Percentiles rank a stretch among this genome's conserved stretches.
These are phyloP conservation scores for Chrysomela aeneicollis DNA, from an alignment of 2,888 invertebrate species.

Conservation along the genomic window DNA sequence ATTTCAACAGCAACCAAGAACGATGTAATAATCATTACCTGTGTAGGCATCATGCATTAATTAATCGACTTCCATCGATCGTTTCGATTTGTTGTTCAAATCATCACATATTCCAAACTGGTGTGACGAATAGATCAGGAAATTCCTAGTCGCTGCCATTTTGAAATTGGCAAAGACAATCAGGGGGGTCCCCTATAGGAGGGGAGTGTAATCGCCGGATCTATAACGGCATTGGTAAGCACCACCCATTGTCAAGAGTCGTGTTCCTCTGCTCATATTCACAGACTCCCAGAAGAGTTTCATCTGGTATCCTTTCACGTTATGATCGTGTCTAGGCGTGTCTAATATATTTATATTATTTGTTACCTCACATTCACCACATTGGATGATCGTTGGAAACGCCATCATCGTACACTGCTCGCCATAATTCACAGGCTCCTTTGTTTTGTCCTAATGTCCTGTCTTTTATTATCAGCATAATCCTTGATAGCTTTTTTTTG, in stretches of 20 bases:
- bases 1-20: too few species aligned
- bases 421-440: too few species aligned
- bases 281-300: constrained; percentile 25
- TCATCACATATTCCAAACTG: too few species aligned
- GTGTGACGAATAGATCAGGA: too few species aligned
- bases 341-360: constrained; percentile 35
- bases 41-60: too few species aligned
- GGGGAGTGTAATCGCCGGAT: constrained; percentile 30
- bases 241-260: constrained; percentile 35
- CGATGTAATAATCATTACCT: too few species aligned
- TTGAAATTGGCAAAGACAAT: constrained; percentile 15
- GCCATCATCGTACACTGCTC: not conserved
- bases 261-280: constrained; percentile 17
- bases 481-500: too few species aligned
- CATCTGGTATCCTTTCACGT: constrained; percentile 36
- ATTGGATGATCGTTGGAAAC: constrained; percentile 11
- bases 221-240: constrained; percentile 36
- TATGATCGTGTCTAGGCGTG: constrained; percentile 43
- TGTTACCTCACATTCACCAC: constrained; percentile 28
- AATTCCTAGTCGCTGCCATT: constrained; percentile 22
- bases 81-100: too few species aligned
- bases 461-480: too few species aligned
- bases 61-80: too few species aligned
- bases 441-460: too few species aligned
- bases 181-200: not conserved